These are phyloP conservation scores for Probosciger aterrimus DNA, from an alignment of 2,113 vertebrate genomes.

Conservation along the genomic window DNA sequence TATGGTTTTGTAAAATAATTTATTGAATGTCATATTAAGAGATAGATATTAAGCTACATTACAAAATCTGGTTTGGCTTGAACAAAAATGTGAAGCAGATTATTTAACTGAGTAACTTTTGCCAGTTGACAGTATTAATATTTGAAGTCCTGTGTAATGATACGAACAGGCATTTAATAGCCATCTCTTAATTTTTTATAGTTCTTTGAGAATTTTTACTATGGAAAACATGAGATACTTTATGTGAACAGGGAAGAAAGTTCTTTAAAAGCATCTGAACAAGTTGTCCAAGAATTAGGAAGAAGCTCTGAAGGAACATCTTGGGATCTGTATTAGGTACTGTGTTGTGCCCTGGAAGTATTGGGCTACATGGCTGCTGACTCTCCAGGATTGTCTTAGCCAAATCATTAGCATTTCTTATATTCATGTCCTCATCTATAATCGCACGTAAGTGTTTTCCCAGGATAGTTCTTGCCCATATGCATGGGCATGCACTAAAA, in stretches of 20 bases:
- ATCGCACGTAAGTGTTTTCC: not conserved
- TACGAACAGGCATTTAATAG: not conserved
- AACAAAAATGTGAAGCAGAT: not conserved
- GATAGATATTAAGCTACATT: not conserved
- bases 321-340: not conserved
- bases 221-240: not conserved
- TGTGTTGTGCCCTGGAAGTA: not conserved
- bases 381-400: not conserved
- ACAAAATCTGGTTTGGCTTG: not conserved
- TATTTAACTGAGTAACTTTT: not conserved
- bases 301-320: not conserved
- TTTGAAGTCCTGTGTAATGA: not conserved
- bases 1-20: not conserved
- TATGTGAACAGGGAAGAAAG: not conserved
- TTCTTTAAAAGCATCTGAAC: not conserved
- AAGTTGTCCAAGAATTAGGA: not conserved
- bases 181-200: not conserved
- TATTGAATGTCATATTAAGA: not conserved
- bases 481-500: not conserved
- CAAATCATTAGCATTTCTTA: not conserved
- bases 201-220: not conserved
- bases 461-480: not conserved
- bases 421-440: not conserved
- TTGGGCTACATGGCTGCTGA: not conserved
- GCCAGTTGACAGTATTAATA: not conserved